Evolutionary conservation across 92 coral and sea anemone genomes (phyloP).

Genomic region (Epizoanthus illoricatus): DNA sequence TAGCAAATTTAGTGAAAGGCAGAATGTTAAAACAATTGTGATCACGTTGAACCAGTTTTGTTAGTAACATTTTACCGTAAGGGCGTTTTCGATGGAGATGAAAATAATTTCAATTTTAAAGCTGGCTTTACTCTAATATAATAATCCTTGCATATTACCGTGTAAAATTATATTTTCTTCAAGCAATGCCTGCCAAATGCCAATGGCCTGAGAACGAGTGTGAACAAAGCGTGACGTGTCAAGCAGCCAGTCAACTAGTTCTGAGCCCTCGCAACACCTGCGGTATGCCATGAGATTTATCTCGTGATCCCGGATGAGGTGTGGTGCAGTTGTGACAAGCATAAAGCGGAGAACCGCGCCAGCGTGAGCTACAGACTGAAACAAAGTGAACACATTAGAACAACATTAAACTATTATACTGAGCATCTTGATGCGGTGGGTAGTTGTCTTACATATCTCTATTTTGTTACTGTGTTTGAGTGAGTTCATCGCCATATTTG

Average conservation of each 20-base stretch:
- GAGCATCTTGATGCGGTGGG: no score
- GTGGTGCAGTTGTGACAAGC: conserved; percentile 51
- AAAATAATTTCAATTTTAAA: no score
- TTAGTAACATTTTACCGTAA: no score
- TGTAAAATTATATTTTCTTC: conserved; percentile 72
- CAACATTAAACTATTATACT: not conserved
- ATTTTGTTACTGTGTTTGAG: no score
- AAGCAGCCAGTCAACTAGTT: conserved; percentile 74
- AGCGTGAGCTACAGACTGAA: conserved; percentile 57
- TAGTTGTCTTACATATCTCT: no score
- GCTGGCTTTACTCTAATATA: not conserved
- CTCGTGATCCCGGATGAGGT: conserved; percentile 61
- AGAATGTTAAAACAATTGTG: no score
- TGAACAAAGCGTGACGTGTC: conserved; percentile 65
- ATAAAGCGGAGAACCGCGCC: conserved; percentile 53
- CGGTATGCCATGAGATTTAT: conserved; percentile 43
- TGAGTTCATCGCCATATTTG: no score
- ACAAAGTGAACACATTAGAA: not conserved
- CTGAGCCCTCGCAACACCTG: conserved; percentile 71
- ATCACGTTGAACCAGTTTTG: no score
- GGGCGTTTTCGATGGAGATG: no score
- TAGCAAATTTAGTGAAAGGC: no score
- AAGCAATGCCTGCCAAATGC: conserved; percentile 75
- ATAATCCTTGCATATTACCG: conserved; percentile 49
- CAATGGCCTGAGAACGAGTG: conserved; percentile 73